Evolutionary conservation across 1,140 invertebrate species (phyloP).

Genomic region (Drosophila aff.): DNA sequence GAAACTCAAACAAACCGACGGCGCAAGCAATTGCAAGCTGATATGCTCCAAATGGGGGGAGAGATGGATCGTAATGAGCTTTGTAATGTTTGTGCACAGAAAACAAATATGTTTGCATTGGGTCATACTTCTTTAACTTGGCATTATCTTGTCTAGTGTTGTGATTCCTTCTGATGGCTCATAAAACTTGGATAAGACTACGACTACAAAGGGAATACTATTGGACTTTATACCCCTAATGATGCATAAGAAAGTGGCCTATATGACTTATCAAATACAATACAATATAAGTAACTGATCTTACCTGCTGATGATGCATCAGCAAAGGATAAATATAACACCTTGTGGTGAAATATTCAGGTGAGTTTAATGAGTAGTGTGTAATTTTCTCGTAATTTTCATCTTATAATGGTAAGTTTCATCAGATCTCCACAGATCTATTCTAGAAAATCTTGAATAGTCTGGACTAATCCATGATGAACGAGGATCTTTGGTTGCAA

Average conservation of each 20-base stretch:
- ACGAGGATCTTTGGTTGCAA: no score
- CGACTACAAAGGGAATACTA: neutral
- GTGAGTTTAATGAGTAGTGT: neutral
- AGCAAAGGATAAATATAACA: slow-evolving; percentile 5
- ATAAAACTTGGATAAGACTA: neutral
- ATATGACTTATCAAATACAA: neutral
- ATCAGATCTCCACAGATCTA: no score
- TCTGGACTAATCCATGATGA: no score
- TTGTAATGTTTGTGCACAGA: neutral
- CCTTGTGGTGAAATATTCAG: neutral
- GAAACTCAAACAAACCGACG: slow-evolving; percentile 62
- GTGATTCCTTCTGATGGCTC: neutral
- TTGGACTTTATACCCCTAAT: neutral
- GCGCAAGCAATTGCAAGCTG: slow-evolving; percentile 59
- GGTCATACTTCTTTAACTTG: slow-evolving; percentile 2
- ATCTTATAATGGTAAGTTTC: neutral
- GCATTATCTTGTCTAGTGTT: neutral
- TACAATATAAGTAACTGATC: neutral
- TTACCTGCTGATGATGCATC: slow-evolving; percentile 8
- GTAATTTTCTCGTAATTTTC: neutral
- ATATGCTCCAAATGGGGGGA: slow-evolving; percentile 30
- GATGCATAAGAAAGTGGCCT: neutral
- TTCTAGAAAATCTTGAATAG: neutral
- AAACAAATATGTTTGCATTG: slow-evolving; percentile 10
- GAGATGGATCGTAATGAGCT: slow-evolving; percentile 10